A percentile compares a stretch with the other conserved stretches of the same genome.
phyloP scores from a whole-genome alignment of 2,797 vertebrate species.

The Rhinatrema bivittatum region DNA sequence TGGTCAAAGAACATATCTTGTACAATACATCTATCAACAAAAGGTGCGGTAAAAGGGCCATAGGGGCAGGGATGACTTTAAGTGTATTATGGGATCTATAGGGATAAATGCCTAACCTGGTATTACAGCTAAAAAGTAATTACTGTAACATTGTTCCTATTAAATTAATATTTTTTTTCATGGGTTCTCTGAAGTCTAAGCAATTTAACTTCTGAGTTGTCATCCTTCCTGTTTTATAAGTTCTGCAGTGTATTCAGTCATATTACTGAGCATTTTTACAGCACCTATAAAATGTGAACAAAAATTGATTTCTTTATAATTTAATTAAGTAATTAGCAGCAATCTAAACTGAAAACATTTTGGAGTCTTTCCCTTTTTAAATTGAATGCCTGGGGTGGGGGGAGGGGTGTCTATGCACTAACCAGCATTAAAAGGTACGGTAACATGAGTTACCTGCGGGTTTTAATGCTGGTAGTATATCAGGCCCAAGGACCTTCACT shows the following conservation, averaged over 20 bases:
- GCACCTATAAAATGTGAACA: too few relatives aligned
- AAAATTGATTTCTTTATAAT: too few relatives aligned
- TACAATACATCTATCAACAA: constrained; percentile 65
- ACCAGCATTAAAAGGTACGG: too few relatives aligned
- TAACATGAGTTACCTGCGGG: too few relatives aligned
- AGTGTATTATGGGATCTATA: constrained; percentile 57
- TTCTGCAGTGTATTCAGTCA: constrained; percentile 50
- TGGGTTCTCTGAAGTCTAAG: constrained; percentile 58
- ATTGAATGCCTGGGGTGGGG: too few relatives aligned
- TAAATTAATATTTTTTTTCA: constrained; percentile 61
- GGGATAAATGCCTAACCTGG: constrained; percentile 63
- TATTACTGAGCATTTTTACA: too few relatives aligned
- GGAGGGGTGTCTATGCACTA: too few relatives aligned
- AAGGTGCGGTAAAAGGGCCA: constrained; percentile 57
- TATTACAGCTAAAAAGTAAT: constrained; percentile 62
- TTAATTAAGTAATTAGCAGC: too few relatives aligned
- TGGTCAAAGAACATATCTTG: constrained; percentile 50
- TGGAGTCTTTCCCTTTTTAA: too few relatives aligned
- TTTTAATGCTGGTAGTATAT: too few relatives aligned
- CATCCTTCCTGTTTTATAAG: constrained; percentile 56
- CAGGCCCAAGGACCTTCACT: too few relatives aligned
- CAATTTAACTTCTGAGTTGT: constrained; percentile 56
- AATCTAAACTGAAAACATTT: too few relatives aligned
- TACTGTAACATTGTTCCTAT: constrained; percentile 61
- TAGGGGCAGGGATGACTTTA: constrained; percentile 54